These are phyloP conservation scores for Scortum barcoo DNA, from an alignment of 2,113 vertebrate species.

Conservation along the genomic window DNA sequence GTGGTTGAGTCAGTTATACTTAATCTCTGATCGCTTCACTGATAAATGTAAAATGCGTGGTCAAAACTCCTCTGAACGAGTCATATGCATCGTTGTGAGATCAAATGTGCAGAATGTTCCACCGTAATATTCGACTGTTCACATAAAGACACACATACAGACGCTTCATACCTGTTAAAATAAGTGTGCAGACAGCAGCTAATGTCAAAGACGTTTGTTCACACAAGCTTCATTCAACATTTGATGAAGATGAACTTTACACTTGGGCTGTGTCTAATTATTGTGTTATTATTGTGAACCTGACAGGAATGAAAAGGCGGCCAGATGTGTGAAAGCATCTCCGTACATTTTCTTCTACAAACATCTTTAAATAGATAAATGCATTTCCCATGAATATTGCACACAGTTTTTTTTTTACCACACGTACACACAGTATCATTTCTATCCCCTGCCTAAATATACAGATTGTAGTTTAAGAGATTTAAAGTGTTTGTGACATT, in stretches of 20 bases:
- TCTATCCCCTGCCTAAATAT: not conserved
- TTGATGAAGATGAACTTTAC: not conserved
- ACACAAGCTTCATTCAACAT: not conserved
- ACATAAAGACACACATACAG: not conserved
- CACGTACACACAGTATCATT: not conserved
- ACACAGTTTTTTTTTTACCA: not conserved
- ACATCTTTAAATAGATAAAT: not conserved
- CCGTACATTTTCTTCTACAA: too few relatives aligned
- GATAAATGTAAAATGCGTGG: conserved; percentile 35
- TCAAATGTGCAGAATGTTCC: conserved; percentile 5
- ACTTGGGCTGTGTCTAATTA: not conserved
- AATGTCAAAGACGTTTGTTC: not conserved
- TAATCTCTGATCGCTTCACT: conserved; percentile 36
- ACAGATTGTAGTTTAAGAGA: not conserved
- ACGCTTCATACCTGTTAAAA: not conserved
- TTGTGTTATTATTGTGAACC: not conserved
- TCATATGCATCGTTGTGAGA: not conserved
- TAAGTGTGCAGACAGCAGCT: not conserved
- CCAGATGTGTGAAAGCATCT: not conserved
- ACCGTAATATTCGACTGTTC: not conserved
- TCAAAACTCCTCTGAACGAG: conserved; percentile 19
- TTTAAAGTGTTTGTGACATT: too few relatives aligned
- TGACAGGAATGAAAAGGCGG: not conserved
- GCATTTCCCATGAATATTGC: not conserved
- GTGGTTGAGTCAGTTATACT: conserved; percentile 24